Conservation (phyloP, 1,140 invertebrate species). For the Drosophila oshimai region DNA sequence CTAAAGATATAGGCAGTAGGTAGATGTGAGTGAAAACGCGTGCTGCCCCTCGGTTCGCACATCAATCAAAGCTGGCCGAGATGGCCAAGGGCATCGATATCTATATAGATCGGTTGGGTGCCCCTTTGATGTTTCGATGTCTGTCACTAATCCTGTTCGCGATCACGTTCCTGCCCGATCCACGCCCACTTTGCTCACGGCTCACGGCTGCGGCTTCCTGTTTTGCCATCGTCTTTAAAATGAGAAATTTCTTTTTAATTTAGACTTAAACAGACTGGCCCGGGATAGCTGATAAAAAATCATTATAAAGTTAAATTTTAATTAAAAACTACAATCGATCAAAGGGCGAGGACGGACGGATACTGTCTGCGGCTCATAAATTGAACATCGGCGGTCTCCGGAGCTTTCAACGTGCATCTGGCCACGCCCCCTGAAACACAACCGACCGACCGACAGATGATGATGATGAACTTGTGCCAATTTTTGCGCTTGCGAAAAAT, state of each 20-base stretch:
- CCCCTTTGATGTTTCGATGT: slow-evolving; percentile 9
- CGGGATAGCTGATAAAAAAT: slow-evolving; percentile 81
- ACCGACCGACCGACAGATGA: neutral
- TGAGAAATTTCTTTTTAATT: slow-evolving; percentile 83
- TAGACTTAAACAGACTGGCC: slow-evolving; percentile 63
- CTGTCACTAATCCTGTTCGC: slow-evolving; percentile 58
- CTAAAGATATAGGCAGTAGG: neutral
- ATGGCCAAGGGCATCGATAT: slow-evolving; percentile 25
- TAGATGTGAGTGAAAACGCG: slow-evolving; percentile 2
- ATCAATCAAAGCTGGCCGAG: slow-evolving; percentile 57
- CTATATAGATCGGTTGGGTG: slow-evolving; percentile 11
- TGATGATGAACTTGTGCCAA: slow-evolving; percentile 79
- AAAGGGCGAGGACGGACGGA: slow-evolving; percentile 28
- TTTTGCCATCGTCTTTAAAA: slow-evolving; percentile 44
- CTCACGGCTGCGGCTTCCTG: slow-evolving; percentile 66
- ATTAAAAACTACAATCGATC: slow-evolving; percentile 82
- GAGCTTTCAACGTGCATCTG: slow-evolving; percentile 65
- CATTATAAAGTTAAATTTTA: slow-evolving; percentile 83
- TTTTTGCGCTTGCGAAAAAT: slow-evolving; percentile 51
- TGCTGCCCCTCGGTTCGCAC: slow-evolving; percentile 48
- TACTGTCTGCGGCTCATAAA: slow-evolving; percentile 80
- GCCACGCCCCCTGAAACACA: slow-evolving; percentile 43
- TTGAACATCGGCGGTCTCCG: slow-evolving; percentile 56
- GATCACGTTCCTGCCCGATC: slow-evolving; percentile 48
- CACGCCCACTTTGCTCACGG: slow-evolving; percentile 71